These are phyloP conservation scores for Apis dorsata DNA, from an alignment of 1,140 invertebrate genomes.

Conservation along the genomic window DNA sequence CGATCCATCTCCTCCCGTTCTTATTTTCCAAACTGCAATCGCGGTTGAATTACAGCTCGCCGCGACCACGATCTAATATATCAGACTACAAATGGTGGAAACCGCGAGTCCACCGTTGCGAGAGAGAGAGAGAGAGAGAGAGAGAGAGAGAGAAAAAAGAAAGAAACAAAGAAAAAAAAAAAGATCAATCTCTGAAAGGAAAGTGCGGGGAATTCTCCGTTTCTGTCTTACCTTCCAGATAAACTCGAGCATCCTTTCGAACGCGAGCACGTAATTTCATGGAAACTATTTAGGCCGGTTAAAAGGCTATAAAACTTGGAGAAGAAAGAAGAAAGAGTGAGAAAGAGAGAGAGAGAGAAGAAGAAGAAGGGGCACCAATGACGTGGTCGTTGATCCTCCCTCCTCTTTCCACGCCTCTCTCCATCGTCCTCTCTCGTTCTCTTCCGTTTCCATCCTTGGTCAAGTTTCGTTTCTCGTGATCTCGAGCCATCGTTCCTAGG, in stretches of 20 bases:
- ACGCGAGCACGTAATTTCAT: constrained; percentile 33
- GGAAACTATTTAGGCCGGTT: constrained; percentile 43
- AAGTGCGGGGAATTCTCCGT: constrained; percentile 5
- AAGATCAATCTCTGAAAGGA: background rate
- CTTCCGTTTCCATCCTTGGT: constrained; percentile 25
- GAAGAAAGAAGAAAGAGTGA: background rate
- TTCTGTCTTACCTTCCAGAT: constrained; percentile 6
- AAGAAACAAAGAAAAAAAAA: background rate
- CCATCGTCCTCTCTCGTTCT: constrained; percentile 10
- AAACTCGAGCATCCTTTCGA: constrained; percentile 41
- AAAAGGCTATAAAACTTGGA: constrained; percentile 22
- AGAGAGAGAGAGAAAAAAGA: background rate
- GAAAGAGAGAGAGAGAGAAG: background rate
- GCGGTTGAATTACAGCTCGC: constrained; percentile 29
- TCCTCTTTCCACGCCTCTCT: background rate
- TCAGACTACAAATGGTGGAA: constrained; percentile 33
- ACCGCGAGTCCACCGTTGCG: background rate
- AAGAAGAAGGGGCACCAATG: background rate
- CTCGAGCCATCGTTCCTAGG: constrained; percentile 49
- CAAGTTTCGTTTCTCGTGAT: constrained; percentile 32
- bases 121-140: background rate
- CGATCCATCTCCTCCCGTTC: background rate
- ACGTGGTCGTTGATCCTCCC: constrained; percentile 56
- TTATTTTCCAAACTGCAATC: constrained; percentile 25
- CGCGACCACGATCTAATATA: constrained; percentile 36